A percentile compares a stretch with the other conserved stretches of the same genome.
These are phyloP conservation scores for Esox lucius DNA, from an alignment of 2,797 vertebrate species.

Conservation along the genomic window DNA sequence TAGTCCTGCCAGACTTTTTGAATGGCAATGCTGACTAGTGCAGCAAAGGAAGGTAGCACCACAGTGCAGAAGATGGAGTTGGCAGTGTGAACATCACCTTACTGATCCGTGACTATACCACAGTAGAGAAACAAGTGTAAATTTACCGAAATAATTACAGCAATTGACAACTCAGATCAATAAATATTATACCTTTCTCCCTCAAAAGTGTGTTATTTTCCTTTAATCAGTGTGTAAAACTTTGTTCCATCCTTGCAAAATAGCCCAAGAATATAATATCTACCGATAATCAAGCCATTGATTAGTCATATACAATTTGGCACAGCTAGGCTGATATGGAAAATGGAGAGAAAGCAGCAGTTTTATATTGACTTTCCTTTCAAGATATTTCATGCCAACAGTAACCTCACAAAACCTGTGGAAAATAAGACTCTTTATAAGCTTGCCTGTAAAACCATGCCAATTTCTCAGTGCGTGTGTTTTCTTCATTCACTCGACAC, in stretches of 20 bases:
- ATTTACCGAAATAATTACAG: neutral
- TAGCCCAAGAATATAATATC: neutral
- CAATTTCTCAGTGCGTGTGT: neutral
- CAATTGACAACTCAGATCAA: neutral
- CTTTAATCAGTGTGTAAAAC: neutral
- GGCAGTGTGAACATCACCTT: neutral
- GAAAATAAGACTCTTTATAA: slow-evolving; percentile 2
- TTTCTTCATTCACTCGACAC: neutral
- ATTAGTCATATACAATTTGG: neutral
- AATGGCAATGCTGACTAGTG: neutral
- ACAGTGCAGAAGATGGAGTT: neutral
- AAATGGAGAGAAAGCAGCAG: neutral
- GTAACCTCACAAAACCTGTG: neutral
- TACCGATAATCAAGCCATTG: neutral
- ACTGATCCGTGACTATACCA: neutral
- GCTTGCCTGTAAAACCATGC: neutral
- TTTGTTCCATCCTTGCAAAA: neutral
- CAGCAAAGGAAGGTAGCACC: neutral
- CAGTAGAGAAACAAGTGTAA: neutral
- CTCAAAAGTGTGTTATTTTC: neutral
- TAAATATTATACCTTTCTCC: neutral
- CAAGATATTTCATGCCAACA: neutral
- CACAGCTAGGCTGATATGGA: neutral
- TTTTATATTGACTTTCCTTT: neutral
- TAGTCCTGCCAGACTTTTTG: neutral